phyloP scores from a whole-genome alignment of 2,888 invertebrate genomes.

The Timema cristinae region DNA sequence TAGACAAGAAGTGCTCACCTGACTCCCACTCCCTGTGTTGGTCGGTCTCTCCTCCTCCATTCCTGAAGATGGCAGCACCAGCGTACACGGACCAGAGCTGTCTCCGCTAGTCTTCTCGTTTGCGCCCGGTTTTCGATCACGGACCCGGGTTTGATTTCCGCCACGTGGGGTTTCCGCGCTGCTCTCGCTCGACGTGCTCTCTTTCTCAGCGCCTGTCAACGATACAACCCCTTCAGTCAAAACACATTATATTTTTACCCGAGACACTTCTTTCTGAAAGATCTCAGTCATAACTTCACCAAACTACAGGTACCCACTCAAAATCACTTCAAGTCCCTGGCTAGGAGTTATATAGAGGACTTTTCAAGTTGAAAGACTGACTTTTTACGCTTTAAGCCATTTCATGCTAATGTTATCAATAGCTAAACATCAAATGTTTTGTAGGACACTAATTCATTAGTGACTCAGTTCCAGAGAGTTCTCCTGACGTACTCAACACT shows the following conservation, averaged over 20 bases:
- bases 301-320: too few relatives aligned
- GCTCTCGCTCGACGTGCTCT: slow-evolving; percentile 79
- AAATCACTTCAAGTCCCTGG: too few relatives aligned
- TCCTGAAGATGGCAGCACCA: slow-evolving; percentile 52
- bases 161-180: slow-evolving; percentile 72
- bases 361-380: too few relatives aligned
- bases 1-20: slow-evolving; percentile 46
- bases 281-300: too few relatives aligned
- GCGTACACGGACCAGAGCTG: slow-evolving; percentile 53
- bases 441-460: too few relatives aligned
- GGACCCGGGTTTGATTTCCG: slow-evolving; percentile 68
- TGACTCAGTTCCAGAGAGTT: too few relatives aligned
- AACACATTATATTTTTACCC: background rate
- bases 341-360: too few relatives aligned
- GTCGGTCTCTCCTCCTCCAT: slow-evolving; percentile 69
- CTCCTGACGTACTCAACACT: too few relatives aligned
- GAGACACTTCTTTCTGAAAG: too few relatives aligned
- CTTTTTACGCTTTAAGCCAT: too few relatives aligned
- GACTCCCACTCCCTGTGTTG: slow-evolving; percentile 86
- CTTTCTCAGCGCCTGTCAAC: slow-evolving; percentile 71
- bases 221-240: background rate
- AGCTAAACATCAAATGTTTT: too few relatives aligned
- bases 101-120: slow-evolving; percentile 75
- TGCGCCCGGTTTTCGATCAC: slow-evolving; percentile 77
- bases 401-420: too few relatives aligned